Conservation (phyloP, 2,797 vertebrate genomes). For the Tamandua tetradactyla region DNA sequence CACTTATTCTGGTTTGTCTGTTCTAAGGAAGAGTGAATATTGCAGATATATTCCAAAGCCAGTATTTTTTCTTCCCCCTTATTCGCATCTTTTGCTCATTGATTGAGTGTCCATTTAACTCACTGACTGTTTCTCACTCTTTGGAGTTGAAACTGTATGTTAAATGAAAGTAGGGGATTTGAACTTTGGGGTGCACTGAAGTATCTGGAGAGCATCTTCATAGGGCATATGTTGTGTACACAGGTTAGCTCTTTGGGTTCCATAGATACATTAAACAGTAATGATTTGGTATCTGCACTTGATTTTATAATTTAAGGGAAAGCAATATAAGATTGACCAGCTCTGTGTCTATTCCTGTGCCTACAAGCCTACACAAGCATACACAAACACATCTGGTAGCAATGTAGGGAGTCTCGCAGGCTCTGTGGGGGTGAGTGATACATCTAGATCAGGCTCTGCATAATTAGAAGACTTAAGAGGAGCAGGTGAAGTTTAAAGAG, state of each 20-base stretch:
- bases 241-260: slow-evolving; percentile 1
- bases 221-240: not conserved
- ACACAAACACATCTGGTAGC: slow-evolving; percentile 40
- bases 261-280: not conserved
- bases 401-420: slow-evolving; percentile 42
- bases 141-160: slow-evolving; percentile 30
- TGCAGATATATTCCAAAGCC: slow-evolving; percentile 32
- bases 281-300: slow-evolving; percentile 31
- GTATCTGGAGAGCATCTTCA: not conserved
- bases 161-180: not conserved
- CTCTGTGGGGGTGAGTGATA: slow-evolving; percentile 57
- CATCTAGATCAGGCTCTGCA: slow-evolving; percentile 61
- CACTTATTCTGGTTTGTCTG: slow-evolving; percentile 61
- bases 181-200: not conserved
- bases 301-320: slow-evolving; percentile 63
- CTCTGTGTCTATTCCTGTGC: slow-evolving; percentile 34
- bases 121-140: not conserved
- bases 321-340: slow-evolving; percentile 44
- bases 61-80: not conserved
- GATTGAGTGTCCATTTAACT: not conserved
- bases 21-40: not conserved
- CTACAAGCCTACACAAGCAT: slow-evolving; percentile 60
- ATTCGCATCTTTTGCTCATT: slow-evolving; percentile 8
- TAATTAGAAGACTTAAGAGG: slow-evolving; percentile 73
- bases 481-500: slow-evolving; percentile 62